Base-by-base conservation (phyloP, 2,888 invertebrate genomes). In the Parasteatoda lunata region DNA sequence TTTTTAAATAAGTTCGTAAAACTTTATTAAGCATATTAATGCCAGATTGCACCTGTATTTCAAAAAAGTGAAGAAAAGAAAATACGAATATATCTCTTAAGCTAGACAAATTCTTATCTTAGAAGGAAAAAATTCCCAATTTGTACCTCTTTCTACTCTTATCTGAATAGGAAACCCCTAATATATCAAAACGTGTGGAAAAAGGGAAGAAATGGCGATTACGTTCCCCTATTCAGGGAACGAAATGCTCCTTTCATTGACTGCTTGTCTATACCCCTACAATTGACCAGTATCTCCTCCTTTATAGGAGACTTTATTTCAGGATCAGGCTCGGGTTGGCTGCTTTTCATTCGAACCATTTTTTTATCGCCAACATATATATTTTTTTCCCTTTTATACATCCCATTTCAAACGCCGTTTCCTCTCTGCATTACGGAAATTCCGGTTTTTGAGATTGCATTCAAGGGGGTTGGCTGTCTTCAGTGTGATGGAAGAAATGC, bases 261-360 rank as follows among this genome's bases (percentile, higher is more conserved):
- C 59, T 79, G 48, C 72, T 65, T 72, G 54, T 72, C 72, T 70
- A 48, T 48, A 78, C 48, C 13, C 70, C 69, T 30, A 68, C 59
- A 49, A 48, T 59, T 79, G 79, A 65, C 79, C 71, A 71, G 71
- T 79, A 79, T 79, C 49, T 79, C 45, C 52, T 15, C 77, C 59
- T 77, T 71, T 71, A 79, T 79, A 64, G 65, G 79, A 30, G 51
- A 79, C 79, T 79, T 79, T 79, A 79, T 79, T 79, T 79, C 72
- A 59, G 79, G 79, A 79, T 72, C 79, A 72, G 13, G 30, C 13
- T 49, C 69, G 78, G 59, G 47, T 59, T 59, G 48, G 79, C 65
- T 54, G 13, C 73, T 72, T 81, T 80, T 80, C 73, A 68, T 73
- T 48, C 13, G 15, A 7, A 11, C 7, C 5, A 70, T 49, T 72